Evolutionary conservation across 2,113 vertebrate species (phyloP).

Genomic region (Lamprotornis superbus): DNA sequence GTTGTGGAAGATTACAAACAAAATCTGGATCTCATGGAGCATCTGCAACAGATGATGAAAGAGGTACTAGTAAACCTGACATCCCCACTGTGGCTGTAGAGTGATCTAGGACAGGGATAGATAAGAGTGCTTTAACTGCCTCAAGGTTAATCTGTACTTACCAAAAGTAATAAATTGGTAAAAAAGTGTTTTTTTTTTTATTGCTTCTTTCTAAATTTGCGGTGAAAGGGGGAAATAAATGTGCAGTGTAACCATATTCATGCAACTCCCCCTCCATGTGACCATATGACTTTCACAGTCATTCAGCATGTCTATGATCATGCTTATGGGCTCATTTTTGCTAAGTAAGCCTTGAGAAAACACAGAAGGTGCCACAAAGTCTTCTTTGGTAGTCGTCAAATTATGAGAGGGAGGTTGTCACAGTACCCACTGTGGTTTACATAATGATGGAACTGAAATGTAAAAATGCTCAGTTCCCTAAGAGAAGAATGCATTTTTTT

Average conservation of each 20-base stretch:
- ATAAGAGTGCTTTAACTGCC: not conserved
- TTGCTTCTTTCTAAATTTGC: not conserved
- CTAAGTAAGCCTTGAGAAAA: not conserved
- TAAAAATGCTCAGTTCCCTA: not conserved
- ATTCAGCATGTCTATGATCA: not conserved
- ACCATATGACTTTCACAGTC: not conserved
- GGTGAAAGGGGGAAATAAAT: fast-evolving
- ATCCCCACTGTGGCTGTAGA: not conserved
- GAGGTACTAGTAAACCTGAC: slow-evolving; percentile 76
- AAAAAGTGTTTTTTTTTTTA: not conserved
- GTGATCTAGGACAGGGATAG: not conserved
- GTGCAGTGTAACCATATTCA: not conserved
- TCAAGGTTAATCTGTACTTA: not conserved
- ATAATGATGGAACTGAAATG: not conserved
- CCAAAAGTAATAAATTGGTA: not conserved
- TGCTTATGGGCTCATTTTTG: not conserved
- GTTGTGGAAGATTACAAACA: slow-evolving; percentile 83
- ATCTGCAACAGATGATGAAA: slow-evolving; percentile 85
- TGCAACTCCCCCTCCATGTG: not conserved
- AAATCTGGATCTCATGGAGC: slow-evolving; percentile 81
- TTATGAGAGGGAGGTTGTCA: not conserved
- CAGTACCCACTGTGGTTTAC: not conserved
- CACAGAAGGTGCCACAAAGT: not conserved
- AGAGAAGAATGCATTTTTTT: not conserved
- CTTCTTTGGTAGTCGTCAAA: not conserved